A percentile compares a stretch with the other conserved stretches of the same genome.
phyloP scores from a whole-genome alignment of 2,113 vertebrate genomes.

The Dolichotis patagonum region DNA sequence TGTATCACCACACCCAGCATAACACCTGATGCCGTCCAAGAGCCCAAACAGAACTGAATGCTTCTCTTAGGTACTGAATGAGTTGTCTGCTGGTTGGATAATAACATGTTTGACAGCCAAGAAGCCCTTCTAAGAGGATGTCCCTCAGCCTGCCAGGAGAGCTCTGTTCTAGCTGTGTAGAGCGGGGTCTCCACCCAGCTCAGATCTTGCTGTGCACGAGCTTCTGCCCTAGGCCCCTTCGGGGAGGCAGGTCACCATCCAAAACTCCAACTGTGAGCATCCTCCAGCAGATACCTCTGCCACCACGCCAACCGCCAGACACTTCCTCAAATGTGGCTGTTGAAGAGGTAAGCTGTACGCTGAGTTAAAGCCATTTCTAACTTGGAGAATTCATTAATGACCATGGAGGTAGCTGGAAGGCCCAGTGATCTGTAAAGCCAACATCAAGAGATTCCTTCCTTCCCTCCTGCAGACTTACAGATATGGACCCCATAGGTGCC shows the following conservation, averaged over 20 bases:
- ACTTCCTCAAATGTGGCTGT: not conserved
- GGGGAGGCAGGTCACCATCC: not conserved
- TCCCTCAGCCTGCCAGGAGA: not conserved
- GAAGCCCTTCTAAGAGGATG: not conserved
- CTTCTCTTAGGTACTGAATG: not conserved
- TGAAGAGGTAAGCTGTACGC: not conserved
- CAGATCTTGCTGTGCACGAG: rapidly evolving
- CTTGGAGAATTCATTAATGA: constrained; percentile 7
- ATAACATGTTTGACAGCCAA: not conserved
- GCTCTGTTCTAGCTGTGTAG: too few species aligned
- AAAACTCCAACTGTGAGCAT: not conserved
- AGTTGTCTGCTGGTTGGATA: not conserved
- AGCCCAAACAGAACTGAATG: too few species aligned
- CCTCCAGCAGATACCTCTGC: not conserved
- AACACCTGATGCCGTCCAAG: not conserved
- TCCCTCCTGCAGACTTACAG: not conserved
- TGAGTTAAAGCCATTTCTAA: not conserved
- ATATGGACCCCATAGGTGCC: not conserved
- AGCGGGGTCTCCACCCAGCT: not conserved
- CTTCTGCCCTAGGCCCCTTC: too few species aligned
- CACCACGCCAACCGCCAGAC: not conserved
- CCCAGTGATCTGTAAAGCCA: not conserved
- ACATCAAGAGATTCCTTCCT: not conserved
- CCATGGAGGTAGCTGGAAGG: not conserved
- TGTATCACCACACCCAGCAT: not conserved